Percentiles rank a stretch among this genome's conserved stretches.
phyloP scores from a whole-genome alignment of 2,888 invertebrate species.

The Xylophagus ater region DNA sequence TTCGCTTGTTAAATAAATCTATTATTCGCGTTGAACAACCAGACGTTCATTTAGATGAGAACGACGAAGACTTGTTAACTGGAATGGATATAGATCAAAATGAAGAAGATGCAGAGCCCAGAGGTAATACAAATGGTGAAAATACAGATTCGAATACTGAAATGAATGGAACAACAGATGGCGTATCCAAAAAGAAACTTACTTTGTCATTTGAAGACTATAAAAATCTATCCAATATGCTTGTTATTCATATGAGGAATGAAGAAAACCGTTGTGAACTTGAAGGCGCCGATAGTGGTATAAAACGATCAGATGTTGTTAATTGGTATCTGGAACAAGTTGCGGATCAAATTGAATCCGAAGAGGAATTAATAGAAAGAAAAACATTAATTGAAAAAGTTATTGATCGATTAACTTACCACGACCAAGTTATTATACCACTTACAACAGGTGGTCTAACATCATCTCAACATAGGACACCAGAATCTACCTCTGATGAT shows the following conservation, averaged over 20 bases:
- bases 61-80: constrained; percentile 42
- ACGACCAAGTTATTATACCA: constrained; percentile 41
- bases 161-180: constrained; percentile 23
- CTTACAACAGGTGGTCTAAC: constrained; percentile 31
- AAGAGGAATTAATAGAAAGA: constrained; percentile 78
- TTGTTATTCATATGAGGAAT: constrained; percentile 78
- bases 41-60: constrained; percentile 86
- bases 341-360: constrained; percentile 77
- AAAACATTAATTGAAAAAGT: constrained; percentile 89
- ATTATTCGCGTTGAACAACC: constrained; percentile 97
- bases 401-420: constrained; percentile 78
- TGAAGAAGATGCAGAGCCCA: constrained; percentile 29
- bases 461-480: constrained; percentile 11
- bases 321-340: constrained; percentile 90
- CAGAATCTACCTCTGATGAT: constrained; percentile 34
- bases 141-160: constrained; percentile 15
- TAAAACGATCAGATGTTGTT: constrained; percentile 69
- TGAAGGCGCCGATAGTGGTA: constrained; percentile 52
- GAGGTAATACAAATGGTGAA: constrained; percentile 17
- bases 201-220: constrained; percentile 88
- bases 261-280: constrained; percentile 63
- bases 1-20: constrained; percentile 83
- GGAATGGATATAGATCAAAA: constrained; percentile 42
- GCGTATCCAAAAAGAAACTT: constrained; percentile 56
- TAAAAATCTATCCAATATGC: constrained; percentile 80